Conservation (phyloP, 1,140 invertebrate genomes). For the Drosophila fuyamai region DNA sequence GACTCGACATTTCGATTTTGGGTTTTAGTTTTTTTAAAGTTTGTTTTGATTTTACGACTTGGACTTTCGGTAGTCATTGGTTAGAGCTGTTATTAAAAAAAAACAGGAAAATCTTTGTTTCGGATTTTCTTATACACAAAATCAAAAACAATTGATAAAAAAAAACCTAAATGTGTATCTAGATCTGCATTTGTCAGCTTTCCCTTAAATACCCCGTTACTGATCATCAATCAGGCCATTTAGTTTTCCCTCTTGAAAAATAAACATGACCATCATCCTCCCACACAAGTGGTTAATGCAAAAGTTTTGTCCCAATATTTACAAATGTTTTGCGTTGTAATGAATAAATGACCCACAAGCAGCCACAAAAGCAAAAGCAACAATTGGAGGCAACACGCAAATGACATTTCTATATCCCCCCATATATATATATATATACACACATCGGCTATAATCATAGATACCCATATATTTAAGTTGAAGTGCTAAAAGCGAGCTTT, state of each 20-base stretch:
- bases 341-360: conserved; percentile 45
- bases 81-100: neutral
- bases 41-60: conserved; percentile 6
- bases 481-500: conserved; percentile 76
- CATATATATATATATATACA: conserved; percentile 13
- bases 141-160: too few species aligned
- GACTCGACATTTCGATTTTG: conserved; percentile 12
- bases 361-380: conserved; percentile 17
- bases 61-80: conserved; percentile 9
- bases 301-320: conserved; percentile 76
- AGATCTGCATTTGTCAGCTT: neutral
- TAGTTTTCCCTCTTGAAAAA: neutral
- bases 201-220: neutral
- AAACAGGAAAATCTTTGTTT: neutral
- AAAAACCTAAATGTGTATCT: too few species aligned
- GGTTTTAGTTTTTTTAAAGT: neutral
- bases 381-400: conserved; percentile 62
- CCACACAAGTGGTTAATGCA: conserved; percentile 56
- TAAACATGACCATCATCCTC: neutral
- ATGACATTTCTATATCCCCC: conserved; percentile 41
- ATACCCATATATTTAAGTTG: conserved; percentile 55
- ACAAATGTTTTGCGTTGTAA: conserved; percentile 74
- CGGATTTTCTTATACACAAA: neutral
- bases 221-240: neutral
- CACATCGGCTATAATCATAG: conserved; percentile 16